These are phyloP conservation scores for Aldrovandia affinis DNA, from an alignment of 2,797 vertebrate genomes.

Conservation along the genomic window DNA sequence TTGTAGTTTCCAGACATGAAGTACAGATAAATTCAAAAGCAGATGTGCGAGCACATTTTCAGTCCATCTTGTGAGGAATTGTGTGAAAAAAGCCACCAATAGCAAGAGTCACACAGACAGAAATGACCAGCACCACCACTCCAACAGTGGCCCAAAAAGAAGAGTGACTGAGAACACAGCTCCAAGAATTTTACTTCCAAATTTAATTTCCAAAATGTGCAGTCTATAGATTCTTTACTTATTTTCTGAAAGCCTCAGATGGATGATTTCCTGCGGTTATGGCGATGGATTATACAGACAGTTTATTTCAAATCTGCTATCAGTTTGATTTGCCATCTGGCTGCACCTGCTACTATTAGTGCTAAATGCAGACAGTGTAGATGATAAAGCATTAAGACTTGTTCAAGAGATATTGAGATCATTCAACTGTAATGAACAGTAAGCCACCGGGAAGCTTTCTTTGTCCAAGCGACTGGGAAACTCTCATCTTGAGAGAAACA, in stretches of 20 bases:
- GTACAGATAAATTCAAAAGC: conserved; percentile 13
- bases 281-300: not conserved
- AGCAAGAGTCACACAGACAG: not conserved
- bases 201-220: not conserved
- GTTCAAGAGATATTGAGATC: not conserved
- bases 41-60: not conserved
- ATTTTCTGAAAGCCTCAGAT: not conserved
- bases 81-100: not conserved
- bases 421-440: not conserved
- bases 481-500: not conserved
- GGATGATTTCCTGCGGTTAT: not conserved
- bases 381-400: not conserved
- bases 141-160: not conserved
- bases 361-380: not conserved
- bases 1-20: not conserved
- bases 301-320: not conserved
- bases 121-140: not conserved
- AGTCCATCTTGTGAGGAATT: not conserved
- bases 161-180: not conserved
- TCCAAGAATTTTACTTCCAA: not conserved
- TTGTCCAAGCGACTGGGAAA: too few species aligned
- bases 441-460: not conserved
- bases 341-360: not conserved
- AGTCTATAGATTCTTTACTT: not conserved
- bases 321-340: not conserved